Base-by-base conservation (phyloP, 2,888 invertebrate species). In the Plutella xylostella region DNA sequence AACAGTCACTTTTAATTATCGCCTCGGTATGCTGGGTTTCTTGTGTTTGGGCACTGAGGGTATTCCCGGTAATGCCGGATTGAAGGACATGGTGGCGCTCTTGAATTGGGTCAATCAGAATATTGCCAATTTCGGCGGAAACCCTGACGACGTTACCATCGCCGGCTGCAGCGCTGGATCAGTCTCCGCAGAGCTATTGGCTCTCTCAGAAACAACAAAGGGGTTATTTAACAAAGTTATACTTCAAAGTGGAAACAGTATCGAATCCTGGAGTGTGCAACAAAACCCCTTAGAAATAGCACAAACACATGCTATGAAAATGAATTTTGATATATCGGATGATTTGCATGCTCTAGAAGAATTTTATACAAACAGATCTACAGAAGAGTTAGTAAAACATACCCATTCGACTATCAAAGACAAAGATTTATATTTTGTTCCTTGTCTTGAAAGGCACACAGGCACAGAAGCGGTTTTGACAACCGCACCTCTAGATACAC, bases 11-110 rank as follows among this genome's bases (percentile, higher is more conserved):
- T 34, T 43, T 12, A 48, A 48, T 17, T 48, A 46, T 18, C 20
- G 48, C 11, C 18, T 48, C 6, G 45, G 45, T 7, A 17, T 43
- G 4, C 35, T 35, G 3, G 48, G 51, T 11, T 51, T 45, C 25
- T 31, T 47, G 34, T 42, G 43, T 25, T 42, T 51, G 15, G 44
- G 44, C 15, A 50, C 46, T 11, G 41, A 41, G 4, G 44, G 43
- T 20, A 15, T 31, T 12, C 48, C 50, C 3, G 51, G 51, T 3
- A 51, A 51, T 35, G 45, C 44, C 5, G 51, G 51, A n/a, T 25
- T 47, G 45, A 51, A 47, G 30, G 51, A 51, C 42, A 44, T 45
- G 40, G 39, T 48, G 4, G 46, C 43, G 1, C 46, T 46, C 4
- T 28, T 51, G 19, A 33, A 28, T 12, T 50, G 50, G 50, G 48